Evolutionary conservation across 2,888 invertebrate genomes (phyloP), one percentile per base, ranked within the genome.

Genomic region (Steinernema hermaphroditum): DNA sequence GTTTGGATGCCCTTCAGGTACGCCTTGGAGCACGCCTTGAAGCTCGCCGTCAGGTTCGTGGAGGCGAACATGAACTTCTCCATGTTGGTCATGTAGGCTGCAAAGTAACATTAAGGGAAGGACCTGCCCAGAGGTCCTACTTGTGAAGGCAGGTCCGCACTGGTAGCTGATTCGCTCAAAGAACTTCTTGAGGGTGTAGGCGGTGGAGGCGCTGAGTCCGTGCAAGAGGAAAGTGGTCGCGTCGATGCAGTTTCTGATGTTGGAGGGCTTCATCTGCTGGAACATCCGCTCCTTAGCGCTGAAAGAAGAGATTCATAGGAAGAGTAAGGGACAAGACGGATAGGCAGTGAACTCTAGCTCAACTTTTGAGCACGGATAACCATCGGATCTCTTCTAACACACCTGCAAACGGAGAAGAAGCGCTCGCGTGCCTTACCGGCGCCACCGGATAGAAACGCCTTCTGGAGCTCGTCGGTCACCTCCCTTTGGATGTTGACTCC

Each of bases 161-260:
- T 50, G 22, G 50, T 50, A 50, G 24, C 50, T 12, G 8, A 50
- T 19, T 12, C 50, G 19, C 24, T 50, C 50, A 24, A 50, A 50
- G 50, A 50, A 50, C 22, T 50, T 50, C 50, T 50, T 50, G 50
- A 50, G 24, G 22, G 24, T 4, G 50, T 22, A 22, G 12, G 50
- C 19, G 22, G 50, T 22, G 22, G 50, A 50, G 8, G 50, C 24
- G 9, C 24, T 50, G 24, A 22, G 24, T 1, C 50, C 50, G 50
- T 22, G 50, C 9, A 24, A 19, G 22, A 50, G 24, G 24, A 50
- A 50, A 12, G 50, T 50, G 12, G 50, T 50, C 50, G 50, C 50
- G 50, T 50, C 50, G 50, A 50, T 50, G 50, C 50, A 50, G 50
- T 50, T 9, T 4, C 12, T 24, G 50, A 50, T 1, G n/a, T 50